Conservation (phyloP, 1,140 invertebrate species). For the Triops cancriformis region DNA sequence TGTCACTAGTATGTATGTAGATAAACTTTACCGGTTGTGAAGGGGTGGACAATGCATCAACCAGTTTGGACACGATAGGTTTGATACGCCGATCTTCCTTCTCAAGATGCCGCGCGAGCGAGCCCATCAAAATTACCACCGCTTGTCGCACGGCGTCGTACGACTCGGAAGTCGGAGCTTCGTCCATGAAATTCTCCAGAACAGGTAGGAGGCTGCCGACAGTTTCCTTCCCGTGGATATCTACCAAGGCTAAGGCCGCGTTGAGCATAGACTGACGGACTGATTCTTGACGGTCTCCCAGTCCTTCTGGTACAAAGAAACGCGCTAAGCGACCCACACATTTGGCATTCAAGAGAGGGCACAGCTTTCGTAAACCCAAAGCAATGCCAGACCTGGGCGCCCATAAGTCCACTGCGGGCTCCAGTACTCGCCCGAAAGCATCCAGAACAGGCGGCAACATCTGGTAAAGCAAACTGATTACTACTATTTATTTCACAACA, state of each 20-base stretch:
- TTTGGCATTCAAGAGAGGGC: slow-evolving; percentile 56
- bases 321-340: slow-evolving; percentile 39
- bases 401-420: slow-evolving; percentile 79
- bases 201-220: slow-evolving; percentile 69
- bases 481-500: slow-evolving; percentile 14
- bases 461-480: slow-evolving; percentile 38
- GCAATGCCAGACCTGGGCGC: slow-evolving; percentile 78
- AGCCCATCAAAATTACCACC: slow-evolving; percentile 94
- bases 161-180: slow-evolving; percentile 77
- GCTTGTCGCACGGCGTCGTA: slow-evolving; percentile 89
- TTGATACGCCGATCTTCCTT: slow-evolving; percentile 75
- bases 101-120: slow-evolving; percentile 87
- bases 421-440: slow-evolving; percentile 79
- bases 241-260: slow-evolving; percentile 82
- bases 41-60: slow-evolving; percentile 87
- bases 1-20: too few species aligned
- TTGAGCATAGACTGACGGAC: slow-evolving; percentile 86
- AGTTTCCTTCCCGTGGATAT: slow-evolving; percentile 73
- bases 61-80: slow-evolving; percentile 82
- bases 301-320: slow-evolving; percentile 75
- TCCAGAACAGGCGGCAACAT: slow-evolving; percentile 80
- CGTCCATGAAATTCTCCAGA: slow-evolving; percentile 83
- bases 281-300: slow-evolving; percentile 71
- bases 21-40: slow-evolving; percentile 69
- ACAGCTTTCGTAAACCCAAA: slow-evolving; percentile 63